phyloP scores from a whole-genome alignment of 2,113 vertebrate species.

The Caracal caracal region DNA sequence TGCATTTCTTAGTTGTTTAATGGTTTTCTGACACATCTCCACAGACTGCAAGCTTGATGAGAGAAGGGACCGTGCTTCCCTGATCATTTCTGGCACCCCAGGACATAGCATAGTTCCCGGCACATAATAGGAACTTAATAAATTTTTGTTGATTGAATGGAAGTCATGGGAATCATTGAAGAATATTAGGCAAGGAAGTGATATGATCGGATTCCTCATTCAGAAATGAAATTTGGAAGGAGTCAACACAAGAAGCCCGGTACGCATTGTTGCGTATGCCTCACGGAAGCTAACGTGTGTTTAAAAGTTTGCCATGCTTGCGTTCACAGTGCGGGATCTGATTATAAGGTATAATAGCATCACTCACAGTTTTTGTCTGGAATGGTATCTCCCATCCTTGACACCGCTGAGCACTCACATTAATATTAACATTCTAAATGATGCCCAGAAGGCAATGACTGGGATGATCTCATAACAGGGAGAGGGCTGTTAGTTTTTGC shows the following conservation, averaged over 20 bases:
- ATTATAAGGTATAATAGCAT: background rate
- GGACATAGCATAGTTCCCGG: background rate
- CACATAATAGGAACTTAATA: background rate
- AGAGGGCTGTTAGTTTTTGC: background rate
- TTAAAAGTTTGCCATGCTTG: constrained; percentile 3
- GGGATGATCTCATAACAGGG: background rate
- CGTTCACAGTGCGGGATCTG: background rate
- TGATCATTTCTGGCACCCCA: background rate
- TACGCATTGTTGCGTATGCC: background rate
- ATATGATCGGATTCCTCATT: background rate
- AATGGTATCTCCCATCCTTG: background rate
- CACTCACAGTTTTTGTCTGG: background rate
- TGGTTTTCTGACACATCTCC: background rate
- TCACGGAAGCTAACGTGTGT: background rate
- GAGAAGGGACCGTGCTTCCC: background rate
- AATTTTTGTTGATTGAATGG: background rate
- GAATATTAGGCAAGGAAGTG: background rate
- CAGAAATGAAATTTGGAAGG: background rate
- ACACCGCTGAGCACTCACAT: background rate
- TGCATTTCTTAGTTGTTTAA: background rate
- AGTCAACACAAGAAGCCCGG: background rate
- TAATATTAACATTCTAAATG: constrained; percentile 35
- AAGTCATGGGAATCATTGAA: background rate
- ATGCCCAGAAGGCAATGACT: background rate
- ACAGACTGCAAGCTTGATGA: background rate